Evolutionary conservation across 2,797 vertebrate species (phyloP).

Genomic region (Hapalemur alaotrensis): DNA sequence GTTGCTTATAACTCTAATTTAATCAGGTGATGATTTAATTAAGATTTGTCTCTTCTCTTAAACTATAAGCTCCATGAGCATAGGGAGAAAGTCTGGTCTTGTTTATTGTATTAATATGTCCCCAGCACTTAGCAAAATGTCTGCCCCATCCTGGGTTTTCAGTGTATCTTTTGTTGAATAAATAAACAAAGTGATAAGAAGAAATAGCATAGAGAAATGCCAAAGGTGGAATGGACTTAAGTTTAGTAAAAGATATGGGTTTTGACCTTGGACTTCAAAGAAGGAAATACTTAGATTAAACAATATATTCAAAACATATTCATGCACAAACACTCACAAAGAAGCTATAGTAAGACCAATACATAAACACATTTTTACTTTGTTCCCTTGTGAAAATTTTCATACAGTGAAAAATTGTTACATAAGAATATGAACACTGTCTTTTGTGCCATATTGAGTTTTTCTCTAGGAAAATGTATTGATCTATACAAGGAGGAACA

Average conservation of each 20-base stretch:
- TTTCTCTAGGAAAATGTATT: neutral
- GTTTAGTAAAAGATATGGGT: neutral
- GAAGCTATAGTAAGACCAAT: neutral
- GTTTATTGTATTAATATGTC: neutral
- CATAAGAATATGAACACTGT: neutral
- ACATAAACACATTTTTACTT: neutral
- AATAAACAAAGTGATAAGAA: neutral
- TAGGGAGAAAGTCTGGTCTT: neutral
- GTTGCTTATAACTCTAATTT: neutral
- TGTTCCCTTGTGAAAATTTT: neutral
- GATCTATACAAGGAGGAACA: neutral
- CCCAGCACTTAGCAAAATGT: neutral
- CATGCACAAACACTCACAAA: neutral
- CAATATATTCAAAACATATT: neutral
- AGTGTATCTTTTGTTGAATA: neutral
- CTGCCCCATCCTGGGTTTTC: neutral
- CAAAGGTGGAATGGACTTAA: neutral
- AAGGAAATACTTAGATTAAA: neutral
- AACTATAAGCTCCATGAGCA: neutral
- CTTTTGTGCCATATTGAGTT: neutral
- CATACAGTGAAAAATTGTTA: neutral
- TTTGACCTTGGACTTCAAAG: conserved; percentile 18
- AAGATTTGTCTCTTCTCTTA: neutral
- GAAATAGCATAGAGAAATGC: neutral
- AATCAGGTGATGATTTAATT: neutral